Evolutionary conservation across 2,888 invertebrate species (phyloP).

Genomic region (Dolichomitus sp.): DNA sequence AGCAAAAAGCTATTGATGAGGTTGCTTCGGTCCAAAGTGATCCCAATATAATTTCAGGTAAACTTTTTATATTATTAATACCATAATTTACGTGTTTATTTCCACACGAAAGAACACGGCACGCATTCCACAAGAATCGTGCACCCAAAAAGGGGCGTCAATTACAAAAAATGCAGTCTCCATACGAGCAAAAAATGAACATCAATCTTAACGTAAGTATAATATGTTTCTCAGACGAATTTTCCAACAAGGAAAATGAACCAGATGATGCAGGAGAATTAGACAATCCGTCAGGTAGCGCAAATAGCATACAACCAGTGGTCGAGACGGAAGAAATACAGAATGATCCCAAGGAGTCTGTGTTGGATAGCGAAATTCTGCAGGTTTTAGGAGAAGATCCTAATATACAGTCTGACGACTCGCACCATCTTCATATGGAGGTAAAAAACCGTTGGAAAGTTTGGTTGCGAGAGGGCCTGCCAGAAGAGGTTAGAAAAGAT

Average conservation of each 20-base stretch:
- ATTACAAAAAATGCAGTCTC: not conserved
- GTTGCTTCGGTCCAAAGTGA: not conserved
- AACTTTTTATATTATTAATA: not conserved
- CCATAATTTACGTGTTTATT: not conserved
- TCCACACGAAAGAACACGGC: not conserved
- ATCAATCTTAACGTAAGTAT: not conserved
- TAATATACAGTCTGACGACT: no score
- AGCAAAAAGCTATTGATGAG: slow-evolving; percentile 6
- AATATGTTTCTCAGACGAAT: not conserved
- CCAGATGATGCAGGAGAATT: not conserved
- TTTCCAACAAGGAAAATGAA: slow-evolving; percentile 5
- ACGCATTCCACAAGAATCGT: not conserved
- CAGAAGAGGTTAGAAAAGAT: no score
- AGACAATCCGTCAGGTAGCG: not conserved
- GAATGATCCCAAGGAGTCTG: no score
- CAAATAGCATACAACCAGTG: not conserved
- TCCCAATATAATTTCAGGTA: not conserved
- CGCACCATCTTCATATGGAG: no score
- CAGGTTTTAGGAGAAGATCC: no score
- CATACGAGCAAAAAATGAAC: not conserved
- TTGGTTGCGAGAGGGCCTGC: no score
- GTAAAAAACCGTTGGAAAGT: no score
- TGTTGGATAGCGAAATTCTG: no score
- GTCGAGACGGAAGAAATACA: no score
- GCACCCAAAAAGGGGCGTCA: not conserved